Base-by-base conservation (phyloP, 2,113 vertebrate species). In the Nicator chloris region DNA sequence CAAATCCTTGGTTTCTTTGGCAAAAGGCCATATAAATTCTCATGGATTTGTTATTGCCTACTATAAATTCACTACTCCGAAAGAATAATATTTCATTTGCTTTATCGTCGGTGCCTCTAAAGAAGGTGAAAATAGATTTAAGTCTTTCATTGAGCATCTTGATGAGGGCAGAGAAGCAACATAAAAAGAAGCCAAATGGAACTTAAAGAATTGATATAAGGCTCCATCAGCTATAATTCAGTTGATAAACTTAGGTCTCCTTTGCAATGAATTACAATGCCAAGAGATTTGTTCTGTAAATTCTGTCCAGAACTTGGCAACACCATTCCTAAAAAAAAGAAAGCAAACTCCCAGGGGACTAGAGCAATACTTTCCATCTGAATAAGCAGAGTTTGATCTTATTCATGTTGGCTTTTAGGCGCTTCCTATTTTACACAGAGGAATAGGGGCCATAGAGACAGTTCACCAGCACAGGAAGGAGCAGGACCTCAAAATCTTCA, bases 51-150 rank as follows among this genome's bases (percentile, higher is more conserved):
- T 96, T 96, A 95, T 91, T 95, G 93, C 85, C 78, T 95, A 83
- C 65, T 96, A 87, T 95, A 93, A 97, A 94, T 95, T 95, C 91
- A 80, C 82, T 91, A 60, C 82, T 90, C 81, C 88, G 85, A 91
- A 96, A 86, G 82, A 94, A 92, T 72, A 96, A 95, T 91, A 96
- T 92, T 96, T 92, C 45, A 89, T 94, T 93, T 95, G 73, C 86
- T 95, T 96, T 97, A 92, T 90, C 2, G 1, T 88, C 0, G 0
- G 49, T 91, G 85, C 56, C 73, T 96, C 86, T 78, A 85, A 94
- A 94, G 70, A 88, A 65, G 76, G 91, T 95, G 96, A 93, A 96
- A 97, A 97, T 88, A 72, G 83, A 95, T 94, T 95, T 93, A 96
- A 96, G 92, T 92, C 82, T 80, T 94, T 79, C 71, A 76, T 19